Conservation (phyloP, 2,888 invertebrate species). For the Protonemura montana region DNA sequence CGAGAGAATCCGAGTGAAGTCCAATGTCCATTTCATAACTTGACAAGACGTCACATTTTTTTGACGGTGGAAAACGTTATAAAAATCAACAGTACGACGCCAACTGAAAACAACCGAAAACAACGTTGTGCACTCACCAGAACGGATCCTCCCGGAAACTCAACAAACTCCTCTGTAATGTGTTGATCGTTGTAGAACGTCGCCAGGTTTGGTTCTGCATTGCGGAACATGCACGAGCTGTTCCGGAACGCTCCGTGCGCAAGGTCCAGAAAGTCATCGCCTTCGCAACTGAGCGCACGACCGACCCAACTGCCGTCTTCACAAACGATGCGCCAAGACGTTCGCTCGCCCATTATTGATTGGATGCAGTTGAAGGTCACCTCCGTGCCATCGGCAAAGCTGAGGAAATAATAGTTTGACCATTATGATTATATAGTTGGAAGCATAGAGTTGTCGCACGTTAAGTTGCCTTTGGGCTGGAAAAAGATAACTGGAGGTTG, state of each 20-base stretch:
- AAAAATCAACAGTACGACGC: no score
- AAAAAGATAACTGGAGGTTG: no score
- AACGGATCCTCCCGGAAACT: conserved; percentile 78
- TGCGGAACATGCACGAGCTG: conserved; percentile 77
- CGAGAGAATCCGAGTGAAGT: no score
- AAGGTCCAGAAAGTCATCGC: conserved; percentile 50
- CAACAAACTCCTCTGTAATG: conserved; percentile 77
- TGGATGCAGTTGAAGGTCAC: conserved; percentile 85
- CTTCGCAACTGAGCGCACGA: conserved; percentile 73
- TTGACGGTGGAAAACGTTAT: no score
- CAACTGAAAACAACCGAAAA: no score
- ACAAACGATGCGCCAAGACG: conserved; percentile 85
- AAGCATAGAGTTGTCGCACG: no score
- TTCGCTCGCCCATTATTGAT: conserved; percentile 81
- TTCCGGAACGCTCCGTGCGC: conserved; percentile 59
- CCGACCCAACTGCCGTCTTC: conserved; percentile 88
- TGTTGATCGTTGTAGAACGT: conserved; percentile 83
- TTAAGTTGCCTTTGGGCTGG: no score
- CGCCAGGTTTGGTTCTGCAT: conserved; percentile 80
- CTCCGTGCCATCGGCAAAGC: conserved; percentile 82
- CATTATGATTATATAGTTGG: background rate
- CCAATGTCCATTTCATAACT: no score
- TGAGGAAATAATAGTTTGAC: conserved; percentile 49
- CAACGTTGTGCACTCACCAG: conserved; percentile 62
- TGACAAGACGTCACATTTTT: no score